A percentile compares a stretch with the other conserved stretches of the same genome.
Evolutionary conservation across 2,113 vertebrate genomes (phyloP).

Genomic region (Marcusenius ussheri): DNA sequence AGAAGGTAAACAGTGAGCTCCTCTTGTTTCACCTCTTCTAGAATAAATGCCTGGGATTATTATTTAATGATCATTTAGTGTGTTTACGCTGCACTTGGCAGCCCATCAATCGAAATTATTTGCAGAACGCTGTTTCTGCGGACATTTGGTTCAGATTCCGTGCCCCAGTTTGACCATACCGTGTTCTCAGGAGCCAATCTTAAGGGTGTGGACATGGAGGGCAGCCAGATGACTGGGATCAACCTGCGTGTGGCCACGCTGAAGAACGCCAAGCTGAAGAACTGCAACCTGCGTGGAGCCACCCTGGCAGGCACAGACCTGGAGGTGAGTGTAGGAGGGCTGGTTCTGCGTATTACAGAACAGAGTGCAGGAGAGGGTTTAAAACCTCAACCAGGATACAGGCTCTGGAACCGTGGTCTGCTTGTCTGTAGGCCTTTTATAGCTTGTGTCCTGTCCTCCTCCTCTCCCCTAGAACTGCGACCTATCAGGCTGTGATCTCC

Average conservation of each 20-base stretch:
- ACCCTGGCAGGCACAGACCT: conserved; percentile 92
- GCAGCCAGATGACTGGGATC: conserved; percentile 95
- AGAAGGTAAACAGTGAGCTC: conserved; percentile 68
- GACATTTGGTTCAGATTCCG: background rate
- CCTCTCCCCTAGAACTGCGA: conserved; percentile 78
- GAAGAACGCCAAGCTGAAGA: conserved; percentile 95
- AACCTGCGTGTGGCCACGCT: conserved; percentile 91
- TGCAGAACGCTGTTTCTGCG: background rate
- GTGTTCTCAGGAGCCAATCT: conserved; percentile 79
- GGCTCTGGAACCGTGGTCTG: background rate
- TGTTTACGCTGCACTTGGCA: background rate
- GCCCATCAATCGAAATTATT: background rate
- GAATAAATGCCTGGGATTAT: background rate
- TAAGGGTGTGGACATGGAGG: conserved; percentile 97
- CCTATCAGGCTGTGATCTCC: conserved; percentile 89
- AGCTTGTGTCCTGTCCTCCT: background rate
- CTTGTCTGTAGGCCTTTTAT: background rate
- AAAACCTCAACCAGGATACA: background rate
- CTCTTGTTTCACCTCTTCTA: background rate
- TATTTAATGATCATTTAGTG: background rate
- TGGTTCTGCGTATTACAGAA: background rate
- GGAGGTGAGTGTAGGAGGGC: conserved; percentile 60
- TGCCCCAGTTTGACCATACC: background rate
- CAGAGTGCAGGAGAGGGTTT: background rate
- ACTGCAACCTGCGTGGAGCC: conserved; percentile 91